A percentile compares a stretch with the other conserved stretches of the same genome.
These are phyloP conservation scores for Cylloceria caligata DNA, from an alignment of 2,888 invertebrate species.

Conservation along the genomic window DNA sequence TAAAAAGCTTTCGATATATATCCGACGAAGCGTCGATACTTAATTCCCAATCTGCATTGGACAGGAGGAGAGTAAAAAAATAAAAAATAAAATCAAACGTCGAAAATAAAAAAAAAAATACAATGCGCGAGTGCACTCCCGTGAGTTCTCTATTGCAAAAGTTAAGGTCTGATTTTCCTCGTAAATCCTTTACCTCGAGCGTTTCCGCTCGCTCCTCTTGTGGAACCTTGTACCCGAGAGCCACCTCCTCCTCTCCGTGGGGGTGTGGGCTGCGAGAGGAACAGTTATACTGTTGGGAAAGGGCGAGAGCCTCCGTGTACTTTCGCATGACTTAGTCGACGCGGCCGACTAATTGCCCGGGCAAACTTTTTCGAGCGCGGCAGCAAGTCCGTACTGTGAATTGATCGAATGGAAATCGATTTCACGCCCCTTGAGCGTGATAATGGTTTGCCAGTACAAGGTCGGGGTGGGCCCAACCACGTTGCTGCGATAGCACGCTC, in stretches of 20 bases:
- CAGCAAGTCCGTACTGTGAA: constrained; percentile 68
- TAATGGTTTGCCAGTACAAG: constrained; percentile 69
- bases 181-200: constrained; percentile 63
- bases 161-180: constrained; percentile 65
- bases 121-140: constrained; percentile 41
- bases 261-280: constrained; percentile 8
- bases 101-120: constrained; percentile 20
- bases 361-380: constrained; percentile 69
- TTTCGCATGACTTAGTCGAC: constrained; percentile 68
- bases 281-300: constrained; percentile 28
- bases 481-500: constrained; percentile 15
- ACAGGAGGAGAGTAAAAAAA: constrained; percentile 10
- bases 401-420: constrained; percentile 75
- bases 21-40: constrained; percentile 47
- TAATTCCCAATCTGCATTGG: constrained; percentile 47
- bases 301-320: constrained; percentile 59
- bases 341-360: constrained; percentile 73
- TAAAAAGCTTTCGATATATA: constrained; percentile 1
- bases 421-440: constrained; percentile 69
- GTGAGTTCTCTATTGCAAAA: constrained; percentile 65
- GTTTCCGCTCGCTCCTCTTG: constrained; percentile 32
- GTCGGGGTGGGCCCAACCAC: constrained; percentile 33
- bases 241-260: constrained; percentile 4
- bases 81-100: constrained; percentile 31
- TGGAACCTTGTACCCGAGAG: constrained; percentile 5